These are phyloP conservation scores for Erebia epiphron DNA, from an alignment of 2,888 invertebrate genomes.

Conservation along the genomic window DNA sequence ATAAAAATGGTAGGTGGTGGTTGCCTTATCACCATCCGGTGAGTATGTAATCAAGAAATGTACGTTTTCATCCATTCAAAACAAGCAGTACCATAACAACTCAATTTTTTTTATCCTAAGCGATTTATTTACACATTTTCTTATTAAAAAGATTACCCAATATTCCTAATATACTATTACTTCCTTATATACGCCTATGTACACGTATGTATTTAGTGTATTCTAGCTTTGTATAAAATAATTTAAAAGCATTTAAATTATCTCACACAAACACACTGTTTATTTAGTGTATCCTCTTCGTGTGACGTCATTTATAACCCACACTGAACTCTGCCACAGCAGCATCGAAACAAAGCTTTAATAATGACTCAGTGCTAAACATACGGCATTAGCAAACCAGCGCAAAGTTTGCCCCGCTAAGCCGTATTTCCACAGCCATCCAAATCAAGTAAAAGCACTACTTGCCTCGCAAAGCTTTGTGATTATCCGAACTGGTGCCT, in stretches of 20 bases:
- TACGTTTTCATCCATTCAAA: too few species aligned
- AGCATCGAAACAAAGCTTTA: conserved; percentile 18
- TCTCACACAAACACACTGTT: neutral
- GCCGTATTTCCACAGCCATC: conserved; percentile 19
- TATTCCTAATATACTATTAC: too few species aligned
- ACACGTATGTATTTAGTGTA: neutral
- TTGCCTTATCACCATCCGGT: too few species aligned
- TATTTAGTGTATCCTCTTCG: conserved; percentile 5
- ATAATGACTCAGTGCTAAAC: conserved; percentile 16
- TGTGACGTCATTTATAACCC: conserved; percentile 3
- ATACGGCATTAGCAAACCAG: conserved; percentile 8
- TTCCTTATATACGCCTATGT: too few species aligned
- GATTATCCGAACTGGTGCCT: conserved; percentile 18
- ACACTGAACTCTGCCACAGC: neutral
- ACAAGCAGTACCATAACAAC: too few species aligned
- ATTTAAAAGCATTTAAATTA: too few species aligned
- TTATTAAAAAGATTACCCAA: too few species aligned
- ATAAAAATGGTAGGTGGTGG: too few species aligned
- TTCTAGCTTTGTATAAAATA: neutral
- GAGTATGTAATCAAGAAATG: too few species aligned
- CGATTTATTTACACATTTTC: too few species aligned
- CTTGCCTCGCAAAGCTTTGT: conserved; percentile 25
- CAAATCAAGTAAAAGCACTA: conserved; percentile 25
- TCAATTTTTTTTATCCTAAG: too few species aligned
- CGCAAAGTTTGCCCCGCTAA: conserved; percentile 15